These are phyloP conservation scores for Vulpes vulpes DNA, from an alignment of 2,113 vertebrate genomes.

Conservation along the genomic window DNA sequence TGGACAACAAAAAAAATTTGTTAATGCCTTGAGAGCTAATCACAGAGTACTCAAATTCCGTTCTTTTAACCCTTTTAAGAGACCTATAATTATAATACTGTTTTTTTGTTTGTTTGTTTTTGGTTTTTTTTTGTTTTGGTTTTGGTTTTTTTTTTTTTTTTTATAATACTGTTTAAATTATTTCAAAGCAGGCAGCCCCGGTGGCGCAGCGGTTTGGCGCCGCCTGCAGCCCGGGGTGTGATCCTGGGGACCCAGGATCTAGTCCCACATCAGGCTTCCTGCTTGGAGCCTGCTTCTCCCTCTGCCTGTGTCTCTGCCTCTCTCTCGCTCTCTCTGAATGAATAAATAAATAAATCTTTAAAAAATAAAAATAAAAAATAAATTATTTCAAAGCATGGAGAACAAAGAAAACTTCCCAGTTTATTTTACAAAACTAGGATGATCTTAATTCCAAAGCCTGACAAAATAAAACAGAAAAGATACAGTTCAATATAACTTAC, in stretches of 20 bases:
- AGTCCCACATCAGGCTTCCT: no score
- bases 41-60: not conserved
- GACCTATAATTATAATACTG: not conserved
- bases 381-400: not conserved
- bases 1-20: not conserved
- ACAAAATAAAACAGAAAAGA: constrained; percentile 49
- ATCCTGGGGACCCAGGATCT: no score
- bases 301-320: no score
- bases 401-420: constrained; percentile 9
- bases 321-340: no score
- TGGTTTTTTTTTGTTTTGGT: no score
- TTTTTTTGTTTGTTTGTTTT: no score
- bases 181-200: not conserved
- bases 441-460: constrained; percentile 28
- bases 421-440: constrained; percentile 19
- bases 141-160: no score
- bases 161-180: not conserved
- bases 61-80: constrained; percentile 24
- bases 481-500: not conserved
- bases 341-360: no score
- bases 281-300: no score
- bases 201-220: no score
- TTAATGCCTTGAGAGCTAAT: not conserved
- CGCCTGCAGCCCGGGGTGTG: no score
- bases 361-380: not conserved